phyloP scores from a whole-genome alignment of 2,797 vertebrate species.

The Emydoidea blandingii region DNA sequence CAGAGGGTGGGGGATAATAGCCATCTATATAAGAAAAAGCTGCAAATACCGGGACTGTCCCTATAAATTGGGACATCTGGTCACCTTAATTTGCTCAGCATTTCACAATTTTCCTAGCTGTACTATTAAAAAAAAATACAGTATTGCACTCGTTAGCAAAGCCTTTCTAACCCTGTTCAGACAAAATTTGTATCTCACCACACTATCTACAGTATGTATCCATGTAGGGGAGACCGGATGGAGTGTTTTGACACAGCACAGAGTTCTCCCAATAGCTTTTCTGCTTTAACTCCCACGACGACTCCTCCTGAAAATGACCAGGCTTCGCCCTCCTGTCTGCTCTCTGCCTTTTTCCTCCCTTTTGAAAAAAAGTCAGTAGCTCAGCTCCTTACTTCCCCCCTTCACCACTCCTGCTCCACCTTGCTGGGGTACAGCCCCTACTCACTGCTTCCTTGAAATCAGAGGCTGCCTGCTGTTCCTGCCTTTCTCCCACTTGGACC shows the following conservation, averaged over 20 bases:
- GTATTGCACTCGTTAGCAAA: fast-evolving
- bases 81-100: background rate
- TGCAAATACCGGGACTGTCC: no score
- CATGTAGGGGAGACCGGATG: no score
- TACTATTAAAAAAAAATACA: background rate
- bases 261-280: background rate
- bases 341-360: background rate
- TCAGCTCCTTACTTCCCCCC: background rate
- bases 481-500: background rate
- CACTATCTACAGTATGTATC: background rate
- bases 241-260: no score
- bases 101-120: background rate
- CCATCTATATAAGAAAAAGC: no score
- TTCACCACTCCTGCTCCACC: background rate
- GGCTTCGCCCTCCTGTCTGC: background rate
- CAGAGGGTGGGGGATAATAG: no score
- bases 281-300: background rate
- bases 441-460: background rate
- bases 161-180: background rate
- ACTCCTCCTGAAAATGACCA: no score
- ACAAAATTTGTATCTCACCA: background rate
- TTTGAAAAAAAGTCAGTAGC: background rate
- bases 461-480: background rate
- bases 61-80: no score
- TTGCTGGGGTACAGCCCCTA: background rate